phyloP scores from a whole-genome alignment of 2,888 invertebrate genomes.

The Agrochola macilenta region DNA sequence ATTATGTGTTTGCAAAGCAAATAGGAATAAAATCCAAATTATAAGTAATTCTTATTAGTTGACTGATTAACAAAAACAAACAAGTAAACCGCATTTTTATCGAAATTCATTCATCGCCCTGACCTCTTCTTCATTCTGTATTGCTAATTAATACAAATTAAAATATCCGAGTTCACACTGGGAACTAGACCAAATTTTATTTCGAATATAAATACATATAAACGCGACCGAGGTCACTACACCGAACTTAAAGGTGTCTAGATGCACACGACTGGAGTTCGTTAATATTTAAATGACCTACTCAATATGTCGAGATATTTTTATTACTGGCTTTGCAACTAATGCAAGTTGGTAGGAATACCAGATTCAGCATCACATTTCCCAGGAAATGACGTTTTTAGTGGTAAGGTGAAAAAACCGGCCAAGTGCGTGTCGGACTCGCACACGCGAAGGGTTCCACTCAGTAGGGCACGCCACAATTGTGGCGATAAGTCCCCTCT shows the following conservation, averaged over 20 bases:
- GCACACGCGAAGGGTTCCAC: no score
- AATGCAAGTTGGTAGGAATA: constrained; percentile 1
- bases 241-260: constrained; percentile 59
- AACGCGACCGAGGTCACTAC: constrained; percentile 61
- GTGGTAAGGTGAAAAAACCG: background rate
- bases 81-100: no score
- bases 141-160: constrained; percentile 9
- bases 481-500: no score
- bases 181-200: constrained; percentile 16
- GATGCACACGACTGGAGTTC: constrained; percentile 57
- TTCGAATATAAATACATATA: constrained; percentile 44
- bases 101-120: no score
- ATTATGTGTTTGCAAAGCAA: constrained; percentile 3
- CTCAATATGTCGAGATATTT: constrained; percentile 39
- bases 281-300: constrained; percentile 61
- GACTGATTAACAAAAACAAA: background rate
- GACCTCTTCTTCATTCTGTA: background rate
- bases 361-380: background rate
- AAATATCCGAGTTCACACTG: constrained; percentile 6
- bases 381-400: background rate
- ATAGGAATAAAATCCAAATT: background rate
- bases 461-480: no score
- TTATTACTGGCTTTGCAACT: constrained; percentile 6
- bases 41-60: background rate
- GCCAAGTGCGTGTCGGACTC: no score